Percentiles rank a stretch among this genome's conserved stretches.
Conservation (phyloP, 2,888 invertebrate genomes). For the Helicoverpa assulta region DNA sequence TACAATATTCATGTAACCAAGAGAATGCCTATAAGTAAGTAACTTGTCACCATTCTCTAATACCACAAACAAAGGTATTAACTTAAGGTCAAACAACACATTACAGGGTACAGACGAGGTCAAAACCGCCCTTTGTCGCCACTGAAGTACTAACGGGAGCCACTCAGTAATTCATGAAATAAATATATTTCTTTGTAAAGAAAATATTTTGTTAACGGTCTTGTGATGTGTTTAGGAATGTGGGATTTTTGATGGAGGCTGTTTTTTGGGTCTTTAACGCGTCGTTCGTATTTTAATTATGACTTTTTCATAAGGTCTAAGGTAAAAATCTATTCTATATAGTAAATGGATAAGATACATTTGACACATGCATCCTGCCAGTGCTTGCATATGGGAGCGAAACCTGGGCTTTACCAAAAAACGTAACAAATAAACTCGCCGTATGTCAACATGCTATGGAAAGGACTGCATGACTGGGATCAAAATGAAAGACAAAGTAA, state of each 20-base stretch:
- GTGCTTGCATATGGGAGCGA: too few species aligned
- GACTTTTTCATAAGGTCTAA: too few species aligned
- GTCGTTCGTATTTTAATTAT: background rate
- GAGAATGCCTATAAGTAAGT: constrained; percentile 2
- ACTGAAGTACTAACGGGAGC: background rate
- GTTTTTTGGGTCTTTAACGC: background rate
- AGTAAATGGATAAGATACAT: too few species aligned
- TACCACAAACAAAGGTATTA: constrained; percentile 29
- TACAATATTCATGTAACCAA: background rate
- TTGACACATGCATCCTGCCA: too few species aligned
- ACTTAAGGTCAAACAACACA: constrained; percentile 23
- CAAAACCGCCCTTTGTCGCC: constrained; percentile 22
- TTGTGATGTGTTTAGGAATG: background rate
- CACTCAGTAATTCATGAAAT: constrained; percentile 20
- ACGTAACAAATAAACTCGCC: too few species aligned
- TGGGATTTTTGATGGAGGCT: background rate
- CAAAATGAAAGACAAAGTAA: too few species aligned
- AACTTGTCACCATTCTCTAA: constrained; percentile 10
- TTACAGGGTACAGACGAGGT: constrained; percentile 15
- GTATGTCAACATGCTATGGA: too few species aligned
- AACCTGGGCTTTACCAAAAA: too few species aligned
- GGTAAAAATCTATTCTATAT: too few species aligned
- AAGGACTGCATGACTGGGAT: too few species aligned
- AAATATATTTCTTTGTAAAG: constrained; percentile 14
- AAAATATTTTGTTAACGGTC: background rate